phyloP scores from a whole-genome alignment of 2,888 invertebrate genomes.

The Drosophila aldrichi region DNA sequence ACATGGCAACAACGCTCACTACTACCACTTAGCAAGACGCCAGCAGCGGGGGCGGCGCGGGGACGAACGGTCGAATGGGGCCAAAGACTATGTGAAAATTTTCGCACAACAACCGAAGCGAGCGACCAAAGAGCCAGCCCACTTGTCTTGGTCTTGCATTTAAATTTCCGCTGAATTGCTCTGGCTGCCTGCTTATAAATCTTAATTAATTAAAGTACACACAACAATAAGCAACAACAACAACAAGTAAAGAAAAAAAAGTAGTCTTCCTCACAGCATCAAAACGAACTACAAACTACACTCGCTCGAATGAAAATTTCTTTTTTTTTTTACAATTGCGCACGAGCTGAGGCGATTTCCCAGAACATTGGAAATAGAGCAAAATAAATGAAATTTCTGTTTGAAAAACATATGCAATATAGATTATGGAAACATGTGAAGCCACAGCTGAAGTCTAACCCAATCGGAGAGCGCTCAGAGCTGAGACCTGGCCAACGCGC shows the following conservation, averaged over 20 bases:
- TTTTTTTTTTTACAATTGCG: background rate
- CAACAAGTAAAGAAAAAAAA: background rate
- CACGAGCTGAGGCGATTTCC: background rate
- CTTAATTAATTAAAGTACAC: slow-evolving; percentile 81
- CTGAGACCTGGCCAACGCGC: background rate
- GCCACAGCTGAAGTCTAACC: no score
- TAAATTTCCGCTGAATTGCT: slow-evolving; percentile 77
- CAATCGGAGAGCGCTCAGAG: no score
- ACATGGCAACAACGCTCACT: slow-evolving; percentile 65
- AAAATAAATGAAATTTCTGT: background rate
- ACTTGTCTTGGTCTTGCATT: slow-evolving; percentile 71
- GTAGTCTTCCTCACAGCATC: background rate
- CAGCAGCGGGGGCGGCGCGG: background rate
- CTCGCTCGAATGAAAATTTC: background rate
- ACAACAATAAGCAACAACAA: slow-evolving; percentile 53
- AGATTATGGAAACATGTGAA: no score
- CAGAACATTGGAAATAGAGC: background rate
- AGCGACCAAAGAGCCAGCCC: slow-evolving; percentile 27
- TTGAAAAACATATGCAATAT: no score
- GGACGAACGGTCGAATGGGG: background rate
- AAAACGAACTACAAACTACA: slow-evolving; percentile 2
- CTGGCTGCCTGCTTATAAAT: slow-evolving; percentile 70
- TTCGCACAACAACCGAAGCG: slow-evolving; percentile 59
- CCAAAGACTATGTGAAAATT: slow-evolving; percentile 61
- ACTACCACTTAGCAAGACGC: slow-evolving; percentile 35